Evolutionary conservation across 1,140 invertebrate species (phyloP), one percentile per base, ranked within the genome.

Genomic region (Drosophila parvula): DNA sequence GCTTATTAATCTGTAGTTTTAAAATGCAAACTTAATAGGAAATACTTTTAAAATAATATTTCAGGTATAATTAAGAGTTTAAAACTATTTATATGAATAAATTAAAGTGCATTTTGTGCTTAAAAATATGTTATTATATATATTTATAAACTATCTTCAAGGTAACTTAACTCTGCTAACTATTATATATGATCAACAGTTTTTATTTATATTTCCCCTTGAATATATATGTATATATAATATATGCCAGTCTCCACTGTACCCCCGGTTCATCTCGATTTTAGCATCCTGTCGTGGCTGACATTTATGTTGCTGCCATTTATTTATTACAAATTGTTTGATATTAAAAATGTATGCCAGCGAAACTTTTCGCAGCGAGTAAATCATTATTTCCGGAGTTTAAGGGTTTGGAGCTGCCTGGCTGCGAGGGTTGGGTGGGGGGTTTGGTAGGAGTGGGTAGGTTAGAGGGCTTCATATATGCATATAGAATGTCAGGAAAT

Each of bases 321-420:
- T 76, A 89, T 89, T 88, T 88, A 88, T 83, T 80, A 88, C 84
- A 89, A 88, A 89, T 88, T 88, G 79, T 77, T 89, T 89, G 80
- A 69, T 79, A 88, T 88, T 88, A 88, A 88, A 86, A 86, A 82
- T 86, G 83, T 79, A 88, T 76, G 58, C 57, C 27, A 55, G 32
- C 60, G 12, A 51, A 64, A 62, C 27, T 67, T 78, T 67, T 71
- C 45, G 41, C 36, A 44, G 41, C 51, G 69, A 85, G 81, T 85
- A 85, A 85, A 85, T 85, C 81, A 85, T 86, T 70, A 51, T 74
- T 74, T 55, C 28, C 38, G 38, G 28, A 16, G 14, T 22, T 8
- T 14, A 5, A 18, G 50, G 28, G 30, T 30, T 43, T 27, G 36
- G 30, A n/a, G 30, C 27, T 11, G 28, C 3, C 22, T 22, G 1